Conservation (phyloP, 1,140 invertebrate genomes). For the Philotrypesis tridentata region DNA sequence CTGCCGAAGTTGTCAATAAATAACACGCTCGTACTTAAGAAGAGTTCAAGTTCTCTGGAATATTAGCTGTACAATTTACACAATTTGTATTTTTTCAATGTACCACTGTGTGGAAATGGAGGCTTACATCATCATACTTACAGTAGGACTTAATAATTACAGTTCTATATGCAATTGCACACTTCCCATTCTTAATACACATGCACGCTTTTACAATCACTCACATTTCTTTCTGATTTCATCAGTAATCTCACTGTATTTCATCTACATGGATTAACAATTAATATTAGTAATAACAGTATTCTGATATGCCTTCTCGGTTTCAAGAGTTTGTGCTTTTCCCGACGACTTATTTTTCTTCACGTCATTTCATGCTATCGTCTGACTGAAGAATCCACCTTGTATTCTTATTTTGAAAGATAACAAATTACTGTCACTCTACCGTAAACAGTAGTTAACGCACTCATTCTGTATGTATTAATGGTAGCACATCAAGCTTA, state of each 20-base stretch:
- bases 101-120: constrained; percentile 19
- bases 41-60: constrained; percentile 29
- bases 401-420: background rate
- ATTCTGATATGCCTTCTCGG: constrained; percentile 71
- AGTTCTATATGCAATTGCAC: constrained; percentile 65
- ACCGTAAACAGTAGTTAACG: constrained; percentile 27
- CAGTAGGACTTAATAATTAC: constrained; percentile 49
- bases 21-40: constrained; percentile 55
- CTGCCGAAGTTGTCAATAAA: constrained; percentile 55
- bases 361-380: constrained; percentile 53
- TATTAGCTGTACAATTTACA: constrained; percentile 50
- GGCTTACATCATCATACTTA: constrained; percentile 28
- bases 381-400: background rate
- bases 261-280: constrained; percentile 68
- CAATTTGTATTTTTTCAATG: constrained; percentile 47
- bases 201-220: constrained; percentile 50
- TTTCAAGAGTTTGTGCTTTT: constrained; percentile 47
- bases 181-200: constrained; percentile 66
- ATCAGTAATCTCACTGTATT: constrained; percentile 57
- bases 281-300: constrained; percentile 69
- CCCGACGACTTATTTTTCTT: constrained; percentile 47
- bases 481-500: constrained; percentile 6
- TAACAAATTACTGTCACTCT: constrained; percentile 53
- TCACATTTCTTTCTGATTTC: constrained; percentile 33
- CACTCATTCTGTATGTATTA: background rate